Conservation (phyloP, 2,888 invertebrate species). For the Oscheius myriophilus region DNA sequence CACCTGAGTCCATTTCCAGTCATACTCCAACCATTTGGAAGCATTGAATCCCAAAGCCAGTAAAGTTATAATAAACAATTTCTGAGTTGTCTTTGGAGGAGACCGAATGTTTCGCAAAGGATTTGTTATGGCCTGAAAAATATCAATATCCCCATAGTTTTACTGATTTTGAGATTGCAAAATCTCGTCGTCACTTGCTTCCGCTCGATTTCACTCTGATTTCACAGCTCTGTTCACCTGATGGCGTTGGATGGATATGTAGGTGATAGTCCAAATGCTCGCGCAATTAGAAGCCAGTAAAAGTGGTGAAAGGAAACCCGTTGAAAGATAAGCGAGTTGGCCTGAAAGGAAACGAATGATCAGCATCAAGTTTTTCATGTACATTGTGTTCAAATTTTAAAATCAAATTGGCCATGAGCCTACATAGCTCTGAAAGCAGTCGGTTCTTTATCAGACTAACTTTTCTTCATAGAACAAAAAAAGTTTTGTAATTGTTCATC, state of each 20-base stretch:
- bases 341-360: slow-evolving; percentile 45
- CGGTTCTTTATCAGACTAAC: too few relatives aligned
- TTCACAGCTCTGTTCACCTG: slow-evolving; percentile 31
- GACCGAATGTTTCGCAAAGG: slow-evolving; percentile 39
- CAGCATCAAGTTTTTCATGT: too few relatives aligned
- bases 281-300: slow-evolving; percentile 66
- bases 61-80: slow-evolving; percentile 56
- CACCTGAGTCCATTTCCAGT: slow-evolving; percentile 47
- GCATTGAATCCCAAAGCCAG: slow-evolving; percentile 65
- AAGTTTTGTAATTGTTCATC: too few relatives aligned
- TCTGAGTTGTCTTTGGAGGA: slow-evolving; percentile 45
- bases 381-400: too few relatives aligned
- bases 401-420: too few relatives aligned
- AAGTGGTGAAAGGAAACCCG: slow-evolving; percentile 61
- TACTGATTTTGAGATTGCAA: too few relatives aligned
- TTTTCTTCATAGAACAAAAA: too few relatives aligned
- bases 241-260: slow-evolving; percentile 67
- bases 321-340: slow-evolving; percentile 66
- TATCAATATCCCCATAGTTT: neutral
- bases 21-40: slow-evolving; percentile 67
- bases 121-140: slow-evolving; percentile 48
- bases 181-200: too few relatives aligned
- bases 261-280: slow-evolving; percentile 69
- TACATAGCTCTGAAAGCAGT: too few relatives aligned
- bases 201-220: too few relatives aligned